Evolutionary conservation across 2,888 invertebrate species (phyloP), one percentile per base, ranked within the genome.

Genomic region (Synanthedon andrenaeformis): DNA sequence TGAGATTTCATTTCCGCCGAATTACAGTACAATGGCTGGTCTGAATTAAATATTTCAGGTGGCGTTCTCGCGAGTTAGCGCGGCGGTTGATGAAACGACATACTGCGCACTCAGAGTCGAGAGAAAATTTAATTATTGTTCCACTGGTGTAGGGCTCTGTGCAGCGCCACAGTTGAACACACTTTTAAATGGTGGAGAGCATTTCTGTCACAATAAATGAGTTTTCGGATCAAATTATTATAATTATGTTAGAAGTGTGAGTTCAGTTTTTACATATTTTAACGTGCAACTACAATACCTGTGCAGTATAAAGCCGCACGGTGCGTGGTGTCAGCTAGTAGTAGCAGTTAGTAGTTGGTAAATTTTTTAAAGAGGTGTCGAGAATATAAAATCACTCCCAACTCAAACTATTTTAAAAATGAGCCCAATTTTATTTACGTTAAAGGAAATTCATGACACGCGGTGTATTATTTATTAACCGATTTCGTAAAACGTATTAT

Each of bases 121-220:
- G 74, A 69, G 76, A 77, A 81, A 82, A 83, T 85, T 82, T 84
- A 82, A 85, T 84, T 82, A 85, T 83, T 80, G 77, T 80, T 79
- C 72, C 73, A 73, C 70, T 66, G 73, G 73, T 73, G 68, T 5
- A 23, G 10, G 10, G 35, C 35, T 6, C 35, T 35, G 35, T 35
- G 35, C 68, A 69, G 69, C 66, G 71, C 67, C 67, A 74, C 75
- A 75, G 74, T 79, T 79, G 69, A 82, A 79, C 77, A 82, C 76
- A 76, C 72, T 80, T 82, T 80, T 80, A 79, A 80, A 80, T 71
- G 75, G 70, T 69, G 63, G 76, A 78, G 70, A 73, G 76, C 69
- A 75, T 75, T 82, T 74, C 70, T 74, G 73, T 74, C 75, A 76
- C 74, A 75, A 76, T 76, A 76, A 79, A 81, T 75, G 75, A 76